Evolutionary conservation across 35 echinoderm and acorn worm species (phyloP).

Genomic region (Ophiothrix spiculata): DNA sequence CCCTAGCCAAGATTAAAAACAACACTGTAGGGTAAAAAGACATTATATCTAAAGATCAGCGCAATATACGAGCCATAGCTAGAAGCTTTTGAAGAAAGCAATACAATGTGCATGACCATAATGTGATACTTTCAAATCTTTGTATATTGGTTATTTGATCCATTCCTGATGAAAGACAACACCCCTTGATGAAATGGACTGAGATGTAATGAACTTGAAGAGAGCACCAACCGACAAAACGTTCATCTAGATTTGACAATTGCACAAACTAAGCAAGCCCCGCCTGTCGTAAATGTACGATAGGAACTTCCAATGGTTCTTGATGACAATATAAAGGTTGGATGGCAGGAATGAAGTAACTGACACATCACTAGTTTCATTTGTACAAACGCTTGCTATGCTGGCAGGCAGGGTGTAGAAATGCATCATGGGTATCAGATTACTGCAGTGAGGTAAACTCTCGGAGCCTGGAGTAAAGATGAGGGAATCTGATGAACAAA

Average conservation of each 20-base stretch:
- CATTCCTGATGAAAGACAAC: background rate
- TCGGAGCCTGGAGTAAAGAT: too few species aligned
- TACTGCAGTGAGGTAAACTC: background rate
- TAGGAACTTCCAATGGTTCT: background rate
- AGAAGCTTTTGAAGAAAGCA: background rate
- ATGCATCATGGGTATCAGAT: constrained; percentile 4
- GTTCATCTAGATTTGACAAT: background rate
- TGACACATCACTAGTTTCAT: background rate
- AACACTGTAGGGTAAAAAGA: background rate
- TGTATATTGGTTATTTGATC: constrained; percentile 13
- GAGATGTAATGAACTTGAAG: background rate
- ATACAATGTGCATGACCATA: background rate
- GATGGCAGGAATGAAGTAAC: constrained; percentile 2
- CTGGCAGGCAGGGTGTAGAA: background rate
- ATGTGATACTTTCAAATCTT: constrained; percentile 4
- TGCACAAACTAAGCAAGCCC: background rate
- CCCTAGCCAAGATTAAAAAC: background rate
- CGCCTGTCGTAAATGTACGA: too few species aligned
- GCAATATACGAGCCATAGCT: background rate
- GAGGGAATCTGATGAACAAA: too few species aligned
- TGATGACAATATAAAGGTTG: constrained; percentile 2
- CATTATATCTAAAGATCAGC: background rate
- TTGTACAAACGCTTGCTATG: too few species aligned
- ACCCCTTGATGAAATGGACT: background rate
- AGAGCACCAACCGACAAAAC: background rate